These are phyloP conservation scores for Mizuhopecten yessoensis DNA, from an alignment of 1,140 invertebrate genomes.

Conservation along the genomic window DNA sequence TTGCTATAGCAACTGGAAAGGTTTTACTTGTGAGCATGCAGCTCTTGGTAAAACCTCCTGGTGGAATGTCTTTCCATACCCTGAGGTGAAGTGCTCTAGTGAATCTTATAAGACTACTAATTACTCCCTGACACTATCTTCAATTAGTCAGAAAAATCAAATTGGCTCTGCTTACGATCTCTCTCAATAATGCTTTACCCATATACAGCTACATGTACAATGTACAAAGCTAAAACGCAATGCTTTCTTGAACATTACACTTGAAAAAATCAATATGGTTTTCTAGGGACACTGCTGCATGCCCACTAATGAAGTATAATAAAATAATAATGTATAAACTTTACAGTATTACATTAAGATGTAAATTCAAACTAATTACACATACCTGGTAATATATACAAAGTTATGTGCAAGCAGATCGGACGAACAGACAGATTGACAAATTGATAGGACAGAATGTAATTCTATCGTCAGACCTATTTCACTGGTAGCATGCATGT, in stretches of 20 bases:
- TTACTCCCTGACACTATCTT: background rate
- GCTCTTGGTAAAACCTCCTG: no score
- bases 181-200: background rate
- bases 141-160: slow-evolving; percentile 9
- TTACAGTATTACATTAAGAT: no score
- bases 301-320: no score
- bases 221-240: background rate
- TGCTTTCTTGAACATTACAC: background rate
- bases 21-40: background rate
- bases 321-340: no score
- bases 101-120: background rate
- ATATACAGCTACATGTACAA: background rate
- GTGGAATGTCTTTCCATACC: background rate
- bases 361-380: no score
- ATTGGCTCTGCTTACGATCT: background rate
- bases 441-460: no score
- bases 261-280: background rate
- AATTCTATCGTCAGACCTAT: no score
- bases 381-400: no score
- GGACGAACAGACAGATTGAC: no score
- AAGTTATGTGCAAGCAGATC: no score
- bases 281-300: no score
- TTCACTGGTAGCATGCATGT: no score
- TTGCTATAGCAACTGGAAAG: background rate
- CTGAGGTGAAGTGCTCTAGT: background rate